phyloP scores from a whole-genome alignment of 2,113 vertebrate genomes.

The Regulus satrapa region DNA sequence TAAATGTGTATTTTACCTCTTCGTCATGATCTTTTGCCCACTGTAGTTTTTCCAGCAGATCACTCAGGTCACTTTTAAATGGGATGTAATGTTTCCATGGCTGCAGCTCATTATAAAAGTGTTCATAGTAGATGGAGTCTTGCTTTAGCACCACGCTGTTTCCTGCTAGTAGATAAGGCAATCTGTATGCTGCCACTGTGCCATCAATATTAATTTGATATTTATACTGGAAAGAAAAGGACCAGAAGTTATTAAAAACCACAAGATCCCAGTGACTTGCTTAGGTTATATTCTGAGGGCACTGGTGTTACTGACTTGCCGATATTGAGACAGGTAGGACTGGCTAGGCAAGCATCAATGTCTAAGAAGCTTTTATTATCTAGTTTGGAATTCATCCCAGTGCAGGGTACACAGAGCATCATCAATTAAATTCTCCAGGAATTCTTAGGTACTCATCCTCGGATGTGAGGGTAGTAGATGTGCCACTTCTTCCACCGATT shows the following conservation, averaged over 20 bases:
- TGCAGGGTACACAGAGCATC: slow-evolving; percentile 27
- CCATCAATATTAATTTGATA: slow-evolving; percentile 97
- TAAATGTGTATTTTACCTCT: slow-evolving; percentile 75
- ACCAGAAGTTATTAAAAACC: neutral
- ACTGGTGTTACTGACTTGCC: slow-evolving; percentile 12
- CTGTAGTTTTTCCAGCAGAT: slow-evolving; percentile 90
- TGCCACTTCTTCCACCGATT: slow-evolving; percentile 33
- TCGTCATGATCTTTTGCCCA: slow-evolving; percentile 93
- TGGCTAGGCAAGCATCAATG: slow-evolving; percentile 23
- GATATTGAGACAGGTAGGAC: neutral
- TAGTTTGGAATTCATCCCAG: slow-evolving; percentile 42
- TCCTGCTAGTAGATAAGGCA: slow-evolving; percentile 92
- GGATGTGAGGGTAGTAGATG: slow-evolving; percentile 10
- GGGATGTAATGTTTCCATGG: slow-evolving; percentile 96
- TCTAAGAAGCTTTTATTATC: slow-evolving; percentile 45
- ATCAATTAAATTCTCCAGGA: neutral
- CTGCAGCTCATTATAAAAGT: slow-evolving; percentile 89
- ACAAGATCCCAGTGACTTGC: neutral
- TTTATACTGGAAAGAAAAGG: slow-evolving; percentile 83
- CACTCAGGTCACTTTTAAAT: slow-evolving; percentile 86
- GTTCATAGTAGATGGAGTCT: slow-evolving; percentile 93
- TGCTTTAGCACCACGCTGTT: slow-evolving; percentile 96
- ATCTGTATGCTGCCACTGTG: slow-evolving; percentile 92
- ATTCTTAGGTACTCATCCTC: neutral
- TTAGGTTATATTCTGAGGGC: neutral